Base-by-base conservation (phyloP, 2,113 vertebrate genomes). In the Pomatorhinus ruficollis region DNA sequence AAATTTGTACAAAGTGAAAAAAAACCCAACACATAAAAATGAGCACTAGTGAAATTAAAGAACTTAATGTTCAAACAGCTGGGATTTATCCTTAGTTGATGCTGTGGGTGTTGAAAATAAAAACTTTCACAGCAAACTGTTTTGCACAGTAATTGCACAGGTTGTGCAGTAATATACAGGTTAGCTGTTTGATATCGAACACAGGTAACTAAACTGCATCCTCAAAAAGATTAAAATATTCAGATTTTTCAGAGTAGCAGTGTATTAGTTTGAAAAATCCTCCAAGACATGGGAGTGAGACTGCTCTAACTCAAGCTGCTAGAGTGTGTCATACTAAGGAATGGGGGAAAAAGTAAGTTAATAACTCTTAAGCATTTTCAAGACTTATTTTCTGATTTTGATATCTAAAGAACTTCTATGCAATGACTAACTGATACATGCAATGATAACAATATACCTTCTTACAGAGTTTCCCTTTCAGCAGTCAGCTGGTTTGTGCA, bases 91-190 rank as follows among this genome's bases (percentile, higher is more conserved):
- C 47, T 54, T n/a, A 37, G 10, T 22, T 87, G 11, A 37, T 56
- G 33, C 17, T 39, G 37, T 20, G 39, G 21, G 61, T 57, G 42
- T n/a, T 83, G 27, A 84, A 56, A 93, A 78, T 17, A 12, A 56
- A 54, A 59, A 10, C 12, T 30, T 81, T 60, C 60, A 54, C 16
- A 77, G 64, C 44, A 33, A 72, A 83, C 25, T 47, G 33, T 31
- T 86, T 31, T 37, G n/a, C 2, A 5, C 11, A 23, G 18, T 50
- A 70, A 56, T 28, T 56, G 10, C 0, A 0, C 16, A 52, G 40
- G 40, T 14, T 82, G 13, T 56, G 40, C 33, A n/a, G 21, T 24
- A 85, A 60, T 8, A 24, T 3, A 25, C 25, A 80, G 35, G 19
- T 63, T 17, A 69, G 59, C 13, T 72, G 15, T 13, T 60, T 54